phyloP scores from a whole-genome alignment of 2,113 vertebrate species.

The Sigmodon hispidus region DNA sequence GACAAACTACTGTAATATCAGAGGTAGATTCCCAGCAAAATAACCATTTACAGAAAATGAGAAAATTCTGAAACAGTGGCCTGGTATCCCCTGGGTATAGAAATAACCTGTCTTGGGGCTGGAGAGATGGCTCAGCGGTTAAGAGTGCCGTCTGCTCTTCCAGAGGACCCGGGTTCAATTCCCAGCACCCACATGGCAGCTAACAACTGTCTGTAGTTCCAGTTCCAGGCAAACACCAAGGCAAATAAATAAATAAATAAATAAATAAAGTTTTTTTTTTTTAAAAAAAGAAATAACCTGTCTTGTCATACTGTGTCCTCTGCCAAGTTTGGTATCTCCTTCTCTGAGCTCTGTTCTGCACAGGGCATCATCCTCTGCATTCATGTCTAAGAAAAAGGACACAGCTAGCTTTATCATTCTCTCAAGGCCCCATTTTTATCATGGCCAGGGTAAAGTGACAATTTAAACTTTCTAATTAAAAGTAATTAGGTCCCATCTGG shows the following conservation, averaged over 20 bases:
- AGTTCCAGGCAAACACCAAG: too few relatives aligned
- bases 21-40: not conserved
- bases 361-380: not conserved
- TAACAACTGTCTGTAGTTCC: too few relatives aligned
- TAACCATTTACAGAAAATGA: slow-evolving; percentile 4
- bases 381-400: not conserved
- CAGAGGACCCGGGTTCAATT: too few relatives aligned
- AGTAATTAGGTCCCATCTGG: slow-evolving; percentile 45
- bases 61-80: not conserved
- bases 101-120: not conserved
- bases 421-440: not conserved
- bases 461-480: slow-evolving; percentile 30
- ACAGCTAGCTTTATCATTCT: slow-evolving; percentile 5
- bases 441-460: not conserved
- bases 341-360: not conserved
- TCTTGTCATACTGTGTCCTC: not conserved
- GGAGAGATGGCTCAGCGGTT: too few relatives aligned
- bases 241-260: too few relatives aligned
- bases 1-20: not conserved
- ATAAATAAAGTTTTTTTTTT: too few relatives aligned
- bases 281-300: not conserved
- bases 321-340: not conserved
- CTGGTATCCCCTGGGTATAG: not conserved
- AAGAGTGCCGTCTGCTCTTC: too few relatives aligned
- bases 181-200: too few relatives aligned